phyloP scores from a whole-genome alignment of 2,888 invertebrate species.

The Torymus texanus region DNA sequence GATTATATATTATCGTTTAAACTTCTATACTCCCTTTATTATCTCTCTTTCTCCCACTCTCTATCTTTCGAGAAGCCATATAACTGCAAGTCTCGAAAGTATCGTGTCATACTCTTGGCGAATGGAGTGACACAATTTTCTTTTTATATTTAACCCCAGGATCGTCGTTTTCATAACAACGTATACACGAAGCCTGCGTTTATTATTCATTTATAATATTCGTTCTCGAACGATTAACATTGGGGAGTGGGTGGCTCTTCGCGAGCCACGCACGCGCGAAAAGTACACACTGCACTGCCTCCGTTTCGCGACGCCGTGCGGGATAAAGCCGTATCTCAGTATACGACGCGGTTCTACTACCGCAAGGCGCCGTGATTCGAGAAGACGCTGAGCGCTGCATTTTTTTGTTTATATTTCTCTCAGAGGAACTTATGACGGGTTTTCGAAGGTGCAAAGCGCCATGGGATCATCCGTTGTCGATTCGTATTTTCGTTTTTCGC shows the following conservation, averaged over 20 bases:
- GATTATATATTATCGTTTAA: conserved; percentile 48
- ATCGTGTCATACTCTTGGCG: too few species aligned
- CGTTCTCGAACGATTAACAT: conserved; percentile 20
- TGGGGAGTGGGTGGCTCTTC: background rate
- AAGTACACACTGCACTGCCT: too few species aligned
- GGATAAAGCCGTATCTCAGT: too few species aligned
- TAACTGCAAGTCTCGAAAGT: too few species aligned
- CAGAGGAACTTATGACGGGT: conserved; percentile 37
- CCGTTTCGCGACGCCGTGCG: too few species aligned
- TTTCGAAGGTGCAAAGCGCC: conserved; percentile 35
- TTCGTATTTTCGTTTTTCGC: conserved; percentile 23
- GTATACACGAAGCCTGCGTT: conserved; percentile 17
- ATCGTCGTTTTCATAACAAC: background rate
- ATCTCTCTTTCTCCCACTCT: conserved; percentile 7
- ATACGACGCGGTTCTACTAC: too few species aligned
- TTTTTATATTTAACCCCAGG: too few species aligned
- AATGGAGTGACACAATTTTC: too few species aligned
- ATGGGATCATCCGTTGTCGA: conserved; percentile 31
- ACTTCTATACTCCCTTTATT: conserved; percentile 45
- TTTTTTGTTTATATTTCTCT: background rate
- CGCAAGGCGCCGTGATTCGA: too few species aligned
- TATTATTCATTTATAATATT: conserved; percentile 26
- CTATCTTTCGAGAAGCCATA: background rate
- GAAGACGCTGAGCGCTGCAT: background rate
- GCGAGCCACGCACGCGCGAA: background rate